Conservation (phyloP, 2,888 invertebrate species). For the Hemaris fuciformis region DNA sequence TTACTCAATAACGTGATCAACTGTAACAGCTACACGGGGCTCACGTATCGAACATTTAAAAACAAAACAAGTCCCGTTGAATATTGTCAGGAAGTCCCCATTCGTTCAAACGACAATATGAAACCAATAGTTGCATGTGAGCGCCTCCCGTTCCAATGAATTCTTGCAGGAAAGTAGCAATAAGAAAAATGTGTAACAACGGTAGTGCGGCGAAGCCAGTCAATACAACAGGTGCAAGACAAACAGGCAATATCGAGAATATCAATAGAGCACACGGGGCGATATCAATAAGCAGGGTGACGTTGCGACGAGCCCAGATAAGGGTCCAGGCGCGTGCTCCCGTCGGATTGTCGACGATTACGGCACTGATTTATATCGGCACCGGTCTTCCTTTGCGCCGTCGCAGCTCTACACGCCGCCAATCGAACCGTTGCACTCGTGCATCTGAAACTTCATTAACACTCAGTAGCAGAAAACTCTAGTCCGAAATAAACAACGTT, state of each 20-base stretch:
- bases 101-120: constrained; percentile 45
- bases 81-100: constrained; percentile 43
- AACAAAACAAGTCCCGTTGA: constrained; percentile 17
- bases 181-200: constrained; percentile 54
- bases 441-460: neutral
- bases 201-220: constrained; percentile 45
- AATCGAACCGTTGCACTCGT: neutral
- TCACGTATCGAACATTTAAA: neutral
- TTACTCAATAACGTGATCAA: neutral
- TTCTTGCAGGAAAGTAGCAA: constrained; percentile 48
- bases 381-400: neutral
- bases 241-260: constrained; percentile 67
- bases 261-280: constrained; percentile 52
- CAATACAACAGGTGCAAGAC: constrained; percentile 61
- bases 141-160: constrained; percentile 30
- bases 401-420: neutral
- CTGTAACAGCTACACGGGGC: neutral
- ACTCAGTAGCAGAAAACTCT: neutral
- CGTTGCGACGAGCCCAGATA: constrained; percentile 42
- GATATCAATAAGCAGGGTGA: constrained; percentile 57
- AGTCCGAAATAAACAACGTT: constrained; percentile 6
- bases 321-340: constrained; percentile 51
- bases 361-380: constrained; percentile 24
- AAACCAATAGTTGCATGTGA: constrained; percentile 53
- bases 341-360: constrained; percentile 55